Percentiles rank a stretch among this genome's conserved stretches.
Evolutionary conservation across 2,797 vertebrate genomes (phyloP).

Genomic region (Gymnocypris eckloni): DNA sequence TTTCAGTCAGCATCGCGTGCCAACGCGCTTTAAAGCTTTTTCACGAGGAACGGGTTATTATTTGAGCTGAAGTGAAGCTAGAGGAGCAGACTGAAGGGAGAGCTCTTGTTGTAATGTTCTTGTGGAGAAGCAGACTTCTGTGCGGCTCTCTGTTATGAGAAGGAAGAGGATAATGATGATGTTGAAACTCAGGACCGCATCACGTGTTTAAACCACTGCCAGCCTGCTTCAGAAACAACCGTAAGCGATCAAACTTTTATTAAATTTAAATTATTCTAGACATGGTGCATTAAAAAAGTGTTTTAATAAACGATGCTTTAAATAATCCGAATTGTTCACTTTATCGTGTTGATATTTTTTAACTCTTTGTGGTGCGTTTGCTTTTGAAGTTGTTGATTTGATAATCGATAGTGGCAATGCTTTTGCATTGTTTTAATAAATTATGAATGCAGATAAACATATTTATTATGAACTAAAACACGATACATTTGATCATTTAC

Average conservation of each 20-base stretch:
- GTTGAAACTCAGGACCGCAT: neutral
- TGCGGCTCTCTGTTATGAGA: neutral
- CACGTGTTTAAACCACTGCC: neutral
- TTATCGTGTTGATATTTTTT: neutral
- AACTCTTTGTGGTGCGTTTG: neutral
- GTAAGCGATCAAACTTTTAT: constrained; percentile 4
- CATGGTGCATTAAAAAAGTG: neutral
- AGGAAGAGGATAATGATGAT: neutral
- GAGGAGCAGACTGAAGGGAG: neutral
- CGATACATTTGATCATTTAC: neutral
- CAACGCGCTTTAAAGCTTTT: constrained; percentile 2
- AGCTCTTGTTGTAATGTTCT: neutral
- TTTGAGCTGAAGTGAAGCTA: constrained; percentile 44
- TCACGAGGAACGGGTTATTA: constrained; percentile 4
- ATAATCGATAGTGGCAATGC: neutral
- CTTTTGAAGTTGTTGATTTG: neutral
- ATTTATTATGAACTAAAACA: neutral
- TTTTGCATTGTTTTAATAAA: neutral
- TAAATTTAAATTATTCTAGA: too few relatives aligned
- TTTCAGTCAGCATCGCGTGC: constrained; percentile 64
- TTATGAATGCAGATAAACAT: neutral
- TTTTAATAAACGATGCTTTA: neutral
- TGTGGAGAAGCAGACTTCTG: too few relatives aligned
- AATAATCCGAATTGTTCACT: neutral
- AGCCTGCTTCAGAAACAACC: neutral